Conservation (phyloP, 2,797 vertebrate genomes). For the Acanthopagrus latus region DNA sequence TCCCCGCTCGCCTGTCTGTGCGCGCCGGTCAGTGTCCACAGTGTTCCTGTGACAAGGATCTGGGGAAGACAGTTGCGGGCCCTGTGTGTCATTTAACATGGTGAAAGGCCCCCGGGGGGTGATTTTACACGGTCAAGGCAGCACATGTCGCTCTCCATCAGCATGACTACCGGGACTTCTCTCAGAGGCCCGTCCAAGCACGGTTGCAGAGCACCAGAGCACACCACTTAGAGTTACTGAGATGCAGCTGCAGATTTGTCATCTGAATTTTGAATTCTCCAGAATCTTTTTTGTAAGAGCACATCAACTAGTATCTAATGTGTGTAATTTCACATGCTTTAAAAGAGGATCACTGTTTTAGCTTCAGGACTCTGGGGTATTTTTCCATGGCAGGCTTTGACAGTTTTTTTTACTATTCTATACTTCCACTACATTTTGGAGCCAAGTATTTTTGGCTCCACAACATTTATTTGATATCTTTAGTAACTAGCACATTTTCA, state of each 20-base stretch:
- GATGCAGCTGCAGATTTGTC: slow-evolving; percentile 5
- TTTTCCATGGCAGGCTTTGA: not conserved
- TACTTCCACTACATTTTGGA: no score
- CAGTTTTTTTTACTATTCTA: no score
- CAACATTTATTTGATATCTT: no score
- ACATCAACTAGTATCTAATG: not conserved
- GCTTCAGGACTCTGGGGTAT: not conserved
- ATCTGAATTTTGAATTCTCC: not conserved
- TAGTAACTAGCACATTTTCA: no score
- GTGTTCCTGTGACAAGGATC: slow-evolving; percentile 79
- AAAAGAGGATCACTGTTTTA: not conserved
- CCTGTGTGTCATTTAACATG: slow-evolving; percentile 74
- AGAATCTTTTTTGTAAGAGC: no score
- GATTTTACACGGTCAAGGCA: slow-evolving; percentile 67
- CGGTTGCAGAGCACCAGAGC: slow-evolving; percentile 5
- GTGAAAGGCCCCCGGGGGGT: slow-evolving; percentile 66
- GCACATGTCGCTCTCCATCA: slow-evolving; percentile 75
- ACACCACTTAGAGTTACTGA: not conserved
- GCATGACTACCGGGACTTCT: slow-evolving; percentile 44
- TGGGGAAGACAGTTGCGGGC: slow-evolving; percentile 70
- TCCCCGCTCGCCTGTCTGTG: slow-evolving; percentile 60
- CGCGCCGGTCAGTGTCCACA: slow-evolving; percentile 69
- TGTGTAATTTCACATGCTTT: not conserved
- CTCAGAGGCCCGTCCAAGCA: slow-evolving; percentile 34
- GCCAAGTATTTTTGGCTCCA: no score